phyloP scores from a whole-genome alignment of 2,797 vertebrate species.

The Gallinago nigripennis region DNA sequence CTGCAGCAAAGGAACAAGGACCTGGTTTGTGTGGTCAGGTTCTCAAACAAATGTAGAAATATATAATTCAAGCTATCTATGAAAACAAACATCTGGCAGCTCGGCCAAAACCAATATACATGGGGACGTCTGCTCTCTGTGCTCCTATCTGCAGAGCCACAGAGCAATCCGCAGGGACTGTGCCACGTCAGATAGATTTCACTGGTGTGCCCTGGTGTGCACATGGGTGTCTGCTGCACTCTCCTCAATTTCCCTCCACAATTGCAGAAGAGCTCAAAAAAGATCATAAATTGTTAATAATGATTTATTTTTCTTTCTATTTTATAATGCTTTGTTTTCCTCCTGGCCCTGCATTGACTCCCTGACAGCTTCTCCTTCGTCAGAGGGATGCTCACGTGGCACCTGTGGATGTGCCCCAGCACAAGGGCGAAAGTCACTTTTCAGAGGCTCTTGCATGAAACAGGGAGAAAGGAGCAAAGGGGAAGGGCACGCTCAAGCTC shows the following conservation, averaged over 20 bases:
- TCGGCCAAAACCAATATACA: conserved; percentile 27
- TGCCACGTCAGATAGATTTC: neutral
- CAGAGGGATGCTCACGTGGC: neutral
- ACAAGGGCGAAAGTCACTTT: rapidly evolving
- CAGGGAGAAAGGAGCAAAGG: neutral
- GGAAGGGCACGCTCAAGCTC: neutral
- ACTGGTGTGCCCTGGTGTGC: neutral
- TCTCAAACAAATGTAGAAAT: conserved; percentile 43
- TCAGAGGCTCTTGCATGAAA: neutral
- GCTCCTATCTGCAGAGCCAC: neutral
- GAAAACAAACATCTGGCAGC: conserved; percentile 62
- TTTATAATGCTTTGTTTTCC: neutral
- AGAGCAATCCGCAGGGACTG: neutral
- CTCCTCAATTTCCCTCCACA: neutral
- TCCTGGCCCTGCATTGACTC: neutral
- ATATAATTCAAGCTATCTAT: conserved; percentile 43
- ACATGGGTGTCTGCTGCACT: neutral
- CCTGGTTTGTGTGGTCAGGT: conserved; percentile 37
- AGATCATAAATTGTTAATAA: neutral
- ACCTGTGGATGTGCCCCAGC: neutral
- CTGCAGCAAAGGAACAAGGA: neutral
- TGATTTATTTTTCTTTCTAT: neutral
- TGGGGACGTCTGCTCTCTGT: neutral
- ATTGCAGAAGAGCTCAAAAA: neutral
- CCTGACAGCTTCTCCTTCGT: neutral